Base-by-base conservation (phyloP, 2,113 vertebrate genomes). In the Leuciscus idus region DNA sequence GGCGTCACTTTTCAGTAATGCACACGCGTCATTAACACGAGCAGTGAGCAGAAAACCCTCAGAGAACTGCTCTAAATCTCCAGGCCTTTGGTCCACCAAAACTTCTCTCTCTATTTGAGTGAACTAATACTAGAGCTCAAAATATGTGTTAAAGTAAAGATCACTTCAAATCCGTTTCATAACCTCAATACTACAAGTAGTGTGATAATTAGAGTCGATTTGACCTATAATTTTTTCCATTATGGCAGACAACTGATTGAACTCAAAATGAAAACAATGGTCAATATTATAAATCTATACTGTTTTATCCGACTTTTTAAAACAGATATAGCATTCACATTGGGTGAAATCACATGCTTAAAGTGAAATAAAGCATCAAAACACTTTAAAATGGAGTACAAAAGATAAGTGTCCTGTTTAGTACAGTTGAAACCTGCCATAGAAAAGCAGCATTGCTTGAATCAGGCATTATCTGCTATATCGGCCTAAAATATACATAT, bases 21-120 rank as follows among this genome's bases (percentile, higher is more conserved):
- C 43, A 79, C 80, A 73, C 55, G 52, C 78, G 74, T 76, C 73
- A 86, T 88, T 84, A 86, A 88, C 64, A 88, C 72, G 8, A 81
- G 80, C 74, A 62, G 73, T 62, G 86, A 72, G 81, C 26, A 64
- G 77, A 36, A 84, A 50, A 30, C 55, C 61, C 72, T 81, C 59
- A n/a, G 84, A 78, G 85, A 61, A 57, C 75, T 50, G 81, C 74
- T 74, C 66, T 50, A 70, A 87, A 87, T 84, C 86, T 84, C 64
- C 68, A 72, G 76, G 70, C 78, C 23, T 43, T 57, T 57, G n/a
- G 23, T 59, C 50, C 23, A 19, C 8, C 50, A 15, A 50, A 61
- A 76, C 76, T 33, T 77, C 70, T 79, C 50, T 79, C 19, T 83
- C 78, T 57, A 77, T 57, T 72, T 46, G 36, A 73, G 9, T 43